Percentiles rank a stretch among this genome's conserved stretches.
phyloP scores from a whole-genome alignment of 2,888 invertebrate species.

The Drosophila heteroneura region DNA sequence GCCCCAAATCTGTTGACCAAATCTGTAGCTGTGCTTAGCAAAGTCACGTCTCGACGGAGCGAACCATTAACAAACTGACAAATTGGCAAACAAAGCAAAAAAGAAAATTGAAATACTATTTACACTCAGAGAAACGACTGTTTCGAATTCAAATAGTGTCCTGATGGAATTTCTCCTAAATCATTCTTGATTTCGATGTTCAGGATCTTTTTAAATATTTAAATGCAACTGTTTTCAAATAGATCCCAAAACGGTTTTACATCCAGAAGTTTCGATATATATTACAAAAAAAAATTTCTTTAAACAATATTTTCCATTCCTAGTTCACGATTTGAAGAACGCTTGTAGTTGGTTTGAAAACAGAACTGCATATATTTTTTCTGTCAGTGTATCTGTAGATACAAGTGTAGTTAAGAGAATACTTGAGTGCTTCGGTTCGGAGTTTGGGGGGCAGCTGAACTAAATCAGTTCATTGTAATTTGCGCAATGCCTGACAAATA shows the following conservation, averaged over 20 bases:
- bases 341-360: not conserved
- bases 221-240: not conserved
- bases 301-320: no score
- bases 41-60: slow-evolving; percentile 58
- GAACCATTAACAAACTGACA: slow-evolving; percentile 59
- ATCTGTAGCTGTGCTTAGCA: slow-evolving; percentile 33
- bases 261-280: not conserved
- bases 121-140: not conserved
- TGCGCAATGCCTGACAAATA: slow-evolving; percentile 17
- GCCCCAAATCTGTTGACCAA: slow-evolving; percentile 51
- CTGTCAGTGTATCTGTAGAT: not conserved
- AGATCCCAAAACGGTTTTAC: no score
- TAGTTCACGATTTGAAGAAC: no score
- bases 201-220: not conserved
- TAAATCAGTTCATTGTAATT: slow-evolving; percentile 8
- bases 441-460: not conserved
- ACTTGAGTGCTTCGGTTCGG: slow-evolving; percentile 18
- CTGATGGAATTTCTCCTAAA: not conserved
- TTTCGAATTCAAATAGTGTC: not conserved
- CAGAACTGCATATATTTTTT: not conserved
- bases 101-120: slow-evolving; percentile 30
- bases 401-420: slow-evolving; percentile 19
- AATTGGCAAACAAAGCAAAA: slow-evolving; percentile 59
- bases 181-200: not conserved
- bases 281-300: not conserved